Conservation (phyloP, 2,797 vertebrate species). For the Australoheros facetus region DNA sequence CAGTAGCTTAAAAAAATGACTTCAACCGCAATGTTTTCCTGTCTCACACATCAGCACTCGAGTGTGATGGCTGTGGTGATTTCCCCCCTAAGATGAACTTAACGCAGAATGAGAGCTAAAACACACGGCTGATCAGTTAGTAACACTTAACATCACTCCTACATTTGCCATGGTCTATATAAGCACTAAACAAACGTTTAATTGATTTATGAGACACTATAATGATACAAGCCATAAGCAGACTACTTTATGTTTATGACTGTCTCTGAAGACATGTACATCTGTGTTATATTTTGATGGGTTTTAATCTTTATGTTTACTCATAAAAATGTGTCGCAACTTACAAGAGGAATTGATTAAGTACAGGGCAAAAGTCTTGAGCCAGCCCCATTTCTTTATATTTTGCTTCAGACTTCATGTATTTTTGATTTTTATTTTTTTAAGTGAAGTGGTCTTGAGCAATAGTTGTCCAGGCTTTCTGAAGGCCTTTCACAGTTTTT, state of each 20-base stretch:
- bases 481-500: background rate
- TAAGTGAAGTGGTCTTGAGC: background rate
- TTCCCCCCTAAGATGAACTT: background rate
- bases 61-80: background rate
- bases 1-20: background rate
- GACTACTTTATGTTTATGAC: background rate
- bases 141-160: background rate
- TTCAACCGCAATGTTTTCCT: background rate
- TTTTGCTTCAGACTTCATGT: background rate
- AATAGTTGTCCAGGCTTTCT: background rate
- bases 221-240: background rate
- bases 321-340: background rate
- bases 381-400: background rate
- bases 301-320: background rate
- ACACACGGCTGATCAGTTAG: background rate
- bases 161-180: background rate
- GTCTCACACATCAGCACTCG: background rate
- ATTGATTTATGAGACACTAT: background rate
- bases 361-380: background rate
- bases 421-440: background rate
- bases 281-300: background rate
- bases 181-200: background rate
- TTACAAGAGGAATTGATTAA: background rate
- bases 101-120: background rate
- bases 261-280: background rate